Base-by-base conservation (phyloP, 2,797 vertebrate species). In the Oryzias dopingdopingensis region DNA sequence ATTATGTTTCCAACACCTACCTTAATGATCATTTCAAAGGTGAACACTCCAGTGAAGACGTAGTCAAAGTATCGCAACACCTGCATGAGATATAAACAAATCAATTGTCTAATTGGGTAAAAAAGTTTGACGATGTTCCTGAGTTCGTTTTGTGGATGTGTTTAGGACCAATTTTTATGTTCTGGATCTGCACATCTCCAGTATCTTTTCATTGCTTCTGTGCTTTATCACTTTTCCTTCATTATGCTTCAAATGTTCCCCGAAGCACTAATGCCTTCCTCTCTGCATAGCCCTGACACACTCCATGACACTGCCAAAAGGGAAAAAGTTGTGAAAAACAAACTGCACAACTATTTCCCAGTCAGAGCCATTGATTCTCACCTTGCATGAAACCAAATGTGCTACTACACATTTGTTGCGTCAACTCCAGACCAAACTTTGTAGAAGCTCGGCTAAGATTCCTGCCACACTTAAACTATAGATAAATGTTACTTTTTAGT, bases 1-100 rank as follows among this genome's bases (percentile, higher is more conserved):
- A 62, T 23, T 0, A 48, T 6, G 24, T 43, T 55, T 65, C 14
- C 16, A 14, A n/a, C 6, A 59, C 83, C 1, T 45, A 99, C 97
- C 95, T 99, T 99, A 78, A 99, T 99, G 76, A 99, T 94, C 97
- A 99, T 99, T 89, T 99, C 97, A 4, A 99, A 99, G 65, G 97
- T 99, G 90, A 99, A 99, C 75, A 99, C 97, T 0, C 97, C 97
- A 0, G 97, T 99, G 89, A 99, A 99, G 76, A 99, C 96, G 0
- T 99, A 99, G 86, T 99, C 97, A 16, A 99, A 99, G 82, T 99
- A 99, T 51, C 96, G 94, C 70, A 99, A 94, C 65, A 99, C 96
- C 96, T 98, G 85, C 5, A 80, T 23, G 63, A 81, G 48, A 42
- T 13, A 37, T 43, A 57, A 50, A 53, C 65, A 58, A 14, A 10